Conservation (phyloP, 1,140 invertebrate genomes). For the Lasaia peninsularis region DNA sequence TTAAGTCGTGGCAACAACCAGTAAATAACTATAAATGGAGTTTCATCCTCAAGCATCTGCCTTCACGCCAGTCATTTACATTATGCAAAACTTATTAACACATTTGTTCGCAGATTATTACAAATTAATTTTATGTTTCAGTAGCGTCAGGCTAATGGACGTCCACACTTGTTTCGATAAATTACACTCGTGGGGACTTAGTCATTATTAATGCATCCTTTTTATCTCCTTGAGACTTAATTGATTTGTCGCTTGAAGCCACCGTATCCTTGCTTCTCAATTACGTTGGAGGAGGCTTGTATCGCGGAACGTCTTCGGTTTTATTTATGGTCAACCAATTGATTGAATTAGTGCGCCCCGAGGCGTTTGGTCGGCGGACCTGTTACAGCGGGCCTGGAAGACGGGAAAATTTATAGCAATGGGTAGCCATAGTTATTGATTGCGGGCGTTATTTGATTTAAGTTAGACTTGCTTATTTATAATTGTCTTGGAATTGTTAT, state of each 20-base stretch:
- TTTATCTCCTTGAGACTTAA: constrained; percentile 60
- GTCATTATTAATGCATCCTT: constrained; percentile 62
- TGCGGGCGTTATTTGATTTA: constrained; percentile 5
- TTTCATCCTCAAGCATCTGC: too few relatives aligned
- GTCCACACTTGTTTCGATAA: not conserved
- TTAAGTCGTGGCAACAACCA: too few relatives aligned
- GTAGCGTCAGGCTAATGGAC: constrained; percentile 8
- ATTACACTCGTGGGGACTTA: constrained; percentile 28
- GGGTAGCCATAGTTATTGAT: constrained; percentile 1
- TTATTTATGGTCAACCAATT: constrained; percentile 71
- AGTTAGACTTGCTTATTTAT: not conserved
- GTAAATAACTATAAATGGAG: too few relatives aligned
- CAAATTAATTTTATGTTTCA: constrained; percentile 13
- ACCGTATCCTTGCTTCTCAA: constrained; percentile 62
- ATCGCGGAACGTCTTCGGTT: constrained; percentile 54
- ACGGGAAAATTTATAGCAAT: constrained; percentile 6
- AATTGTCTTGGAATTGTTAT: too few relatives aligned
- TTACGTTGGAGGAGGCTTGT: constrained; percentile 54
- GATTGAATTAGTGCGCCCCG: constrained; percentile 71
- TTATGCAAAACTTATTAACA: constrained; percentile 9
- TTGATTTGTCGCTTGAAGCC: constrained; percentile 67
- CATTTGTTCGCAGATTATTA: constrained; percentile 8
- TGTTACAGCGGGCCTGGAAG: constrained; percentile 27
- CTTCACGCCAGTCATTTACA: not conserved
- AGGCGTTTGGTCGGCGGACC: constrained; percentile 50